Base-by-base conservation (phyloP, 2,113 vertebrate genomes). In the Poeciliopsis occidentalis region DNA sequence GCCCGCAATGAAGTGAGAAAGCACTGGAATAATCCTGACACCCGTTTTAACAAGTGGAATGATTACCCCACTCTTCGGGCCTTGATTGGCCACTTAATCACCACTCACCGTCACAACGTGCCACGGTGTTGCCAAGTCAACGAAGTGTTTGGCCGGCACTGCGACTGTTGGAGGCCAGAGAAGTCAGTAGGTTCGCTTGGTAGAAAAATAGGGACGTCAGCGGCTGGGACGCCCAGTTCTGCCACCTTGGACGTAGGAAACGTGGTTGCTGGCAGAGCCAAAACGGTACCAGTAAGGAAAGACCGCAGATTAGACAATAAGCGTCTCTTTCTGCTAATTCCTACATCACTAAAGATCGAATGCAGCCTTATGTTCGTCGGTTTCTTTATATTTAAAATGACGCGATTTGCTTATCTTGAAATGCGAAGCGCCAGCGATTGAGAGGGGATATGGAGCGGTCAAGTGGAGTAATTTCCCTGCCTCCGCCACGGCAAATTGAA, bases 71-170 rank as follows among this genome's bases (percentile, higher is more conserved):
- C 83, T 79, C 86, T 88, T 90, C 88, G 80, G 74, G 85, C 83
- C 83, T 77, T 93, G 92, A 94, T 93, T 93, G 92, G 91, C 89
- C 92, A 93, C 91, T 94, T 93, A 91, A 94, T 94, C 92, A 93
- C 84, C 78, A 75, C 68, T 84, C 44, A 47, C 85, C 76, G 71
- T 86, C 88, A 81, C 88, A 91, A 89, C 76, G 78, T 82, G 64
- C 78, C 69, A 81, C 81, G 2, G 71, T 62, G 80, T 85, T 89
- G 91, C 91, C 90, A 88, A 89, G 90, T 90, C 87, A 78, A 86
- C 87, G 57, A 77, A 85, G 75, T 65, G 75, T 1, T 68, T 60
- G 71, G 78, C 70, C 34, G 3, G 71, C 73, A 82, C 34, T 39
- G 82, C 6, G n/a, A 62, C 30, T 0, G 19, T 2, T 27, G 63